A percentile compares a stretch with the other conserved stretches of the same genome.
Evolutionary conservation across 1,140 invertebrate species (phyloP).

Genomic region (Lasioglossum baleicum): DNA sequence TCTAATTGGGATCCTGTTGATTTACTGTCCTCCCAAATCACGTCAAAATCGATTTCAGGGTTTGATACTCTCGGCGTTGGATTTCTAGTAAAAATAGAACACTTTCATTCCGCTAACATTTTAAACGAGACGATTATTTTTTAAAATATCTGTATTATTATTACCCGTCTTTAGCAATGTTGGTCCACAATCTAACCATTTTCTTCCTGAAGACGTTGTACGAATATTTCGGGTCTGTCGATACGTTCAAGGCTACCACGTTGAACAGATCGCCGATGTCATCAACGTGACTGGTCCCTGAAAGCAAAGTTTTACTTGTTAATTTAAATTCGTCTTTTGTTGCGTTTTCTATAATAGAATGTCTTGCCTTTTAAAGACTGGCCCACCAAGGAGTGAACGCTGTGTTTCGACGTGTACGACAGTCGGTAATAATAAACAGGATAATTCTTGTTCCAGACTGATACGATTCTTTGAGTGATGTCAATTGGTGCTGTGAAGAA

Average conservation of each 20-base stretch:
- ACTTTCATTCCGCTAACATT: too few relatives aligned
- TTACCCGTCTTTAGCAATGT: neutral
- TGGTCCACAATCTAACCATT: neutral
- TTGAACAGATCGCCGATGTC: neutral
- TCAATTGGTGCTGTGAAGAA: slow-evolving; percentile 44
- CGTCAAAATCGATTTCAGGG: too few relatives aligned
- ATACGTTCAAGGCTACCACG: neutral
- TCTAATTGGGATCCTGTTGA: too few relatives aligned
- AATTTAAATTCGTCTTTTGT: too few relatives aligned
- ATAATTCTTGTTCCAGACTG: neutral
- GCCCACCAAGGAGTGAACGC: slow-evolving; percentile 36
- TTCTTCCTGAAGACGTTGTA: neutral
- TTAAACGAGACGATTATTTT: too few relatives aligned
- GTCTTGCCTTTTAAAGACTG: too few relatives aligned
- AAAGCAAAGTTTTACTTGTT: neutral
- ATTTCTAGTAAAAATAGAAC: too few relatives aligned
- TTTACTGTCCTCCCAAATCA: too few relatives aligned
- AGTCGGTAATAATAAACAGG: slow-evolving; percentile 56
- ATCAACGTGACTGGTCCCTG: neutral
- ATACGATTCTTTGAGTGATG: slow-evolving; percentile 37
- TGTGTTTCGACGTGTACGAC: slow-evolving; percentile 39
- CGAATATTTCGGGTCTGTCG: neutral
- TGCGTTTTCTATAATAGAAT: too few relatives aligned
- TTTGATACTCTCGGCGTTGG: too few relatives aligned
- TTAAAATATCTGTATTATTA: too few relatives aligned